phyloP scores from a whole-genome alignment of 2,113 vertebrate genomes.

The Meriones unguiculatus region DNA sequence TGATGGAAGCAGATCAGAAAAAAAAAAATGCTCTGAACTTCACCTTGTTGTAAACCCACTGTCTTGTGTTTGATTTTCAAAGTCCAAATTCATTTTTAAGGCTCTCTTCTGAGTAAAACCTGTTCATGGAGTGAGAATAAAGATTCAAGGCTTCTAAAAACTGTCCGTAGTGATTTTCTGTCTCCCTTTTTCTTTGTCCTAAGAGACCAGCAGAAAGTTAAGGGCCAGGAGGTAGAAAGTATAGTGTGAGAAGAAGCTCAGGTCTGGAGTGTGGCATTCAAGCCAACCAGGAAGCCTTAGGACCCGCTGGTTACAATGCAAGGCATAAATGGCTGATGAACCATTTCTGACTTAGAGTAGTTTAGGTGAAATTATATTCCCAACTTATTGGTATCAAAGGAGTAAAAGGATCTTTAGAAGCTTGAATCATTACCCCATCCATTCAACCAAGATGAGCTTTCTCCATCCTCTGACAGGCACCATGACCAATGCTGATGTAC shows the following conservation, averaged over 20 bases:
- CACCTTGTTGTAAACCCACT: background rate
- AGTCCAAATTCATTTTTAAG: constrained; percentile 43
- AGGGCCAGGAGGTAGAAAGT: background rate
- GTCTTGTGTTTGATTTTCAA: constrained; percentile 59
- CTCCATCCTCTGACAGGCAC: no score
- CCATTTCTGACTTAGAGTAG: background rate
- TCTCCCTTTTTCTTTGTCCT: background rate
- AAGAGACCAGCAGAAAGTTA: constrained; percentile 7
- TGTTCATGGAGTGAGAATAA: constrained; percentile 32
- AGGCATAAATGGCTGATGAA: background rate
- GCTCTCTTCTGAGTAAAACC: background rate
- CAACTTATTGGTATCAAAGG: background rate
- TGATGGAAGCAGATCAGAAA: background rate
- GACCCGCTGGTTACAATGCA: background rate
- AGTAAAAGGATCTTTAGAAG: background rate
- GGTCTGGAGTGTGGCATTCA: background rate
- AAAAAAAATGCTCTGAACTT: constrained; percentile 3
- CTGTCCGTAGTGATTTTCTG: background rate
- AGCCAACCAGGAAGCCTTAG: background rate
- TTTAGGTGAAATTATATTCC: background rate
- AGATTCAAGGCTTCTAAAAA: constrained; percentile 6
- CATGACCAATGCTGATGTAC: background rate
- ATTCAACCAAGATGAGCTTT: background rate
- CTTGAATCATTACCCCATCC: background rate
- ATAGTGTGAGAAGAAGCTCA: background rate